These are phyloP conservation scores for Tachysurus vachellii DNA, from an alignment of 2,113 vertebrate species.

Conservation along the genomic window DNA sequence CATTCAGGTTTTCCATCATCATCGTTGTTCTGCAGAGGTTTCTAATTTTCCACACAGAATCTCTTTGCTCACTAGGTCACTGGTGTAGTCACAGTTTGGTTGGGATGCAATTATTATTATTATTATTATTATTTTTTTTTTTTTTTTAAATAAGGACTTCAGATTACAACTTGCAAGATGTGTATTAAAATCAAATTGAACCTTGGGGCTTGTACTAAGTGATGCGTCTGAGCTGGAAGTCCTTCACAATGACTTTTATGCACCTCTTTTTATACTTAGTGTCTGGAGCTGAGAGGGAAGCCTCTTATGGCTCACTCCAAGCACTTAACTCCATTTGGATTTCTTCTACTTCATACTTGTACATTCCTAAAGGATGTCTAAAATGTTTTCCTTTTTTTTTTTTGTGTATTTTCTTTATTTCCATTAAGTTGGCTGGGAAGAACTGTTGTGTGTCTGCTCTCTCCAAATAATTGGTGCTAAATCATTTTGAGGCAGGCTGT, in stretches of 20 bases:
- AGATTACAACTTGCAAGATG: slow-evolving; percentile 41
- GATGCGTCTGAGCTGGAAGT: slow-evolving; percentile 10
- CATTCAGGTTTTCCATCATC: neutral
- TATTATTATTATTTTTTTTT: slow-evolving; percentile 9
- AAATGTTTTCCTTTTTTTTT: neutral
- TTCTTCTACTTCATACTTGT: slow-evolving; percentile 55
- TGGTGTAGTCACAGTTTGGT: slow-evolving; percentile 53
- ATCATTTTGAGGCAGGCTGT: slow-evolving; percentile 57
- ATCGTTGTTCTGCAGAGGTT: slow-evolving; percentile 55
- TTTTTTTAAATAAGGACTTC: slow-evolving; percentile 14
- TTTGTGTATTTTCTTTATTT: slow-evolving; percentile 37
- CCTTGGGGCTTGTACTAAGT: slow-evolving; percentile 36
- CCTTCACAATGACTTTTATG: slow-evolving; percentile 38
- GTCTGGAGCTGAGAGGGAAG: slow-evolving; percentile 39
- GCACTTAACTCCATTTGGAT: slow-evolving; percentile 60
- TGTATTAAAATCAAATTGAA: slow-evolving; percentile 49
- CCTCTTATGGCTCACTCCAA: slow-evolving; percentile 54
- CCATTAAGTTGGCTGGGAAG: slow-evolving; percentile 39
- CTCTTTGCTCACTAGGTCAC: slow-evolving; percentile 57
- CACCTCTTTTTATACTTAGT: slow-evolving; percentile 37
- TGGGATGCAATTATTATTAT: slow-evolving; percentile 29
- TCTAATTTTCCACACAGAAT: slow-evolving; percentile 54
- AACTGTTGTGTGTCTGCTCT: slow-evolving; percentile 54
- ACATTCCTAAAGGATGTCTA: slow-evolving; percentile 55
- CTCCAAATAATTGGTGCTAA: slow-evolving; percentile 71